phyloP scores from a whole-genome alignment of 2,888 invertebrate genomes.

The Cephus rjabovi region DNA sequence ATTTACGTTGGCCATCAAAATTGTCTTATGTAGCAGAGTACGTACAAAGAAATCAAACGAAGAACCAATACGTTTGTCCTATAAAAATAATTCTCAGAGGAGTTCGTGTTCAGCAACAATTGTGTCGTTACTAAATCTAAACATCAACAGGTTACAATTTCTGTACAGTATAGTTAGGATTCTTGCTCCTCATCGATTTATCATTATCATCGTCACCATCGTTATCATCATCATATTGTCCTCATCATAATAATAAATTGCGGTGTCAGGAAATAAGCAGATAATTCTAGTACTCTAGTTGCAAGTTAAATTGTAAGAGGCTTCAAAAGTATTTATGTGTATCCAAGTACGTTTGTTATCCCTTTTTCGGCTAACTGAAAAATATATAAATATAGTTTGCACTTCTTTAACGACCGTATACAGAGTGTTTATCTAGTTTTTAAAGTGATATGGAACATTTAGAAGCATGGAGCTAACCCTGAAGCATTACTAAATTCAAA shows the following conservation, averaged over 20 bases:
- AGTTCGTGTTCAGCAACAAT: constrained; percentile 49
- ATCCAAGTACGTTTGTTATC: neutral
- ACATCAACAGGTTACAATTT: constrained; percentile 47
- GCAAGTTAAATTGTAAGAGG: neutral
- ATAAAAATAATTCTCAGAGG: constrained; percentile 56
- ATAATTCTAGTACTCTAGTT: neutral
- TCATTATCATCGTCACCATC: constrained; percentile 31
- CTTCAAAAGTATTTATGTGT: neutral
- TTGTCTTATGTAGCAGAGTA: constrained; percentile 27
- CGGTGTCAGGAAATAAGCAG: neutral
- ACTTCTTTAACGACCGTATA: neutral
- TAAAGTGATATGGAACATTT: neutral
- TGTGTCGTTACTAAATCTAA: constrained; percentile 41
- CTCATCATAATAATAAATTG: constrained; percentile 25
- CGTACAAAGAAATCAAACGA: constrained; percentile 30
- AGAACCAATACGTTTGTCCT: constrained; percentile 42
- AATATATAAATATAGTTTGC: neutral
- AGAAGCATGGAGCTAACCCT: neutral
- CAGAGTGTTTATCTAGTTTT: neutral
- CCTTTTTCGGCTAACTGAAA: neutral
- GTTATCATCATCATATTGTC: constrained; percentile 31
- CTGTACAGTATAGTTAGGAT: constrained; percentile 44
- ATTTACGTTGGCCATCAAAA: constrained; percentile 35
- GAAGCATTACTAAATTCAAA: neutral
- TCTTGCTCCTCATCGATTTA: constrained; percentile 29